Conservation (phyloP, 2,888 invertebrate species). For the Sinopyrophorus schimmeli region DNA sequence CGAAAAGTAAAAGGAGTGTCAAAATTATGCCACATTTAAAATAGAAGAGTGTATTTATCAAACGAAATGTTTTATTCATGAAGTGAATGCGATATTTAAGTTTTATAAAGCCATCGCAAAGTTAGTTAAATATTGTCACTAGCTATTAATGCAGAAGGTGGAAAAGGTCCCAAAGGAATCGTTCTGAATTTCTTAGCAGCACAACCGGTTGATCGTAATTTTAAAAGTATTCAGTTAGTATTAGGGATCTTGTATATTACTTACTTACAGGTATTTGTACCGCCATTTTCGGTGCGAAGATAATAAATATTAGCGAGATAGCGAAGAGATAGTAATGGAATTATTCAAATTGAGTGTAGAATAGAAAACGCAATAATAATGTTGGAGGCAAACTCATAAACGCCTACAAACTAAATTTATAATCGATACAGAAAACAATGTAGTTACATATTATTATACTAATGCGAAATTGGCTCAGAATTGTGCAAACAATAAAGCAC, state of each 20-base stretch:
- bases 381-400: constrained; percentile 10
- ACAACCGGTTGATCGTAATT: constrained; percentile 2
- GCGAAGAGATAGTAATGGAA: constrained; percentile 13
- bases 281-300: constrained; percentile 5
- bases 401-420: constrained; percentile 5
- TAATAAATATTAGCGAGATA: constrained; percentile 8
- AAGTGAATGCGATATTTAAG: too few relatives aligned
- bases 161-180: neutral
- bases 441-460: constrained; percentile 7
- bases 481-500: constrained; percentile 11
- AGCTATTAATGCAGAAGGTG: neutral
- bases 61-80: too few relatives aligned
- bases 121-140: neutral
- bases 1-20: too few relatives aligned
- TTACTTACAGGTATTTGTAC: constrained; percentile 5
- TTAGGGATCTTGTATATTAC: constrained; percentile 7
- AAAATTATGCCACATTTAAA: too few relatives aligned
- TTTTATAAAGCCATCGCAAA: too few relatives aligned
- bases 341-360: constrained; percentile 8
- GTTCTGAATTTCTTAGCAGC: neutral
- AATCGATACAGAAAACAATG: constrained; percentile 11
- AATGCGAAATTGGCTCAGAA: constrained; percentile 11
- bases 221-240: constrained; percentile 6
- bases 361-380: constrained; percentile 6
- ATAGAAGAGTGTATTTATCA: too few relatives aligned